A percentile compares a stretch with the other conserved stretches of the same genome.
These are phyloP conservation scores for Dendroctonus ponderosae DNA, from an alignment of 1,140 invertebrate genomes.

Conservation along the genomic window DNA sequence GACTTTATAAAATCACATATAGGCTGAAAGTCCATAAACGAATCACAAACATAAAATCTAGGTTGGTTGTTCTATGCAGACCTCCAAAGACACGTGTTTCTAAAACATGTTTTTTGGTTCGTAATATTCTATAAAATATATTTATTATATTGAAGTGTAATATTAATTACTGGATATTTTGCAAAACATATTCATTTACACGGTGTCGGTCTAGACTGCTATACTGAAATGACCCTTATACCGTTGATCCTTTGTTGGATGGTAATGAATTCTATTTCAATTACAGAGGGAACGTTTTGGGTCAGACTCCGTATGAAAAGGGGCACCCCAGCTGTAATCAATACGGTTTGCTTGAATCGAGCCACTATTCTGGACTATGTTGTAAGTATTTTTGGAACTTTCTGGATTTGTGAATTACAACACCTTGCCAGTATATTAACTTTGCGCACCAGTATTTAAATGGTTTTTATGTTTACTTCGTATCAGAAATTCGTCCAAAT, in stretches of 20 bases:
- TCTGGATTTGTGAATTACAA: neutral
- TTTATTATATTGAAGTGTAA: too few relatives aligned
- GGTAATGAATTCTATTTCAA: slow-evolving; percentile 22
- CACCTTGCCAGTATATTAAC: neutral
- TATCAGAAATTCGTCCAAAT: neutral
- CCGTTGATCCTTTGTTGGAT: slow-evolving; percentile 3
- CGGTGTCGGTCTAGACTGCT: slow-evolving; percentile 4
- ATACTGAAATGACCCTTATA: neutral
- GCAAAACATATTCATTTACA: slow-evolving; percentile 7
- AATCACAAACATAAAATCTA: too few relatives aligned
- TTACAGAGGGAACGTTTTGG: slow-evolving; percentile 72
- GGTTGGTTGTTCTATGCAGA: too few relatives aligned
- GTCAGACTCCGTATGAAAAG: slow-evolving; percentile 70
- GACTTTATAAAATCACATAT: too few relatives aligned
- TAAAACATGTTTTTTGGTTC: too few relatives aligned
- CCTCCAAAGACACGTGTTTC: too few relatives aligned
- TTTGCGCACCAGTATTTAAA: neutral
- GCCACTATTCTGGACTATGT: slow-evolving; percentile 73
- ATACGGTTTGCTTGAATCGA: slow-evolving; percentile 67
- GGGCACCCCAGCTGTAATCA: slow-evolving; percentile 69
- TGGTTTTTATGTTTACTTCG: neutral
- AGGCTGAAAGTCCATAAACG: too few relatives aligned
- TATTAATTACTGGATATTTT: too few relatives aligned
- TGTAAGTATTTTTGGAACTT: slow-evolving; percentile 53
- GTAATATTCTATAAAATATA: too few relatives aligned